Base-by-base conservation (phyloP, 2,888 invertebrate genomes). In the Allygus modestus region DNA sequence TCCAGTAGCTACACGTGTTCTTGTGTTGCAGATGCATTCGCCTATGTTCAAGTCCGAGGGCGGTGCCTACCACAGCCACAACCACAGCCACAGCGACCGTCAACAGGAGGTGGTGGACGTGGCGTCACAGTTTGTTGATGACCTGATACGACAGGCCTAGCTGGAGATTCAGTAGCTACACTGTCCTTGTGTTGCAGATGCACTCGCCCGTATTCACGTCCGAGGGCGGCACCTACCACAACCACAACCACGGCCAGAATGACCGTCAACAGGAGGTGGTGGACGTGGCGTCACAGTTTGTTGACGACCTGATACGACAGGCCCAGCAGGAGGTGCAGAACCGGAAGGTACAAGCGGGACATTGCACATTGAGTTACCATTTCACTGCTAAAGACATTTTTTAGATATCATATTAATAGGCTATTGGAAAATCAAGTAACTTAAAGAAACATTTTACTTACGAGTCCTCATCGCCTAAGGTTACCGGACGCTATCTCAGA, bases 241-340 rank as follows among this genome's bases (percentile, higher is more conserved):
- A 23, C 26, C 58, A 58, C 58, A 58, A 23, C 23, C 65, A 73
- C 73, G 20, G 41, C 37, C 37, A 37, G 5, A 4, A 37, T 9
- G 37, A 15, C 23, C 23, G 23, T 9, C 23, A 15, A 33, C 75
- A 77, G 77, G 46, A 77, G 51, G 46, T 77, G 33, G 77, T 51
- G 31, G 77, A 77, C 51, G 51, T 77, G 5, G 77, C 77, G 17
- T 20, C 77, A 0, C 43, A 46, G 46, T 77, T 77, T 20, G 77
- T 77, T 2, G 77, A 77, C 46, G 41, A 77, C 7, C 77, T 77
- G 17, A 37, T 77, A 15, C 20, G 28, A 0, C 77, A 77, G 31
- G 77, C 77, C 17, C 77, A 77, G 37, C 77, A 77, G 23, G 77
- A 77, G 31, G 77, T 77, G 23, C 33, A 77, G 23, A 77, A 77